Evolutionary conservation across 2,888 invertebrate genomes (phyloP), one percentile per base, ranked within the genome.

Genomic region (Cyclophora punctaria): DNA sequence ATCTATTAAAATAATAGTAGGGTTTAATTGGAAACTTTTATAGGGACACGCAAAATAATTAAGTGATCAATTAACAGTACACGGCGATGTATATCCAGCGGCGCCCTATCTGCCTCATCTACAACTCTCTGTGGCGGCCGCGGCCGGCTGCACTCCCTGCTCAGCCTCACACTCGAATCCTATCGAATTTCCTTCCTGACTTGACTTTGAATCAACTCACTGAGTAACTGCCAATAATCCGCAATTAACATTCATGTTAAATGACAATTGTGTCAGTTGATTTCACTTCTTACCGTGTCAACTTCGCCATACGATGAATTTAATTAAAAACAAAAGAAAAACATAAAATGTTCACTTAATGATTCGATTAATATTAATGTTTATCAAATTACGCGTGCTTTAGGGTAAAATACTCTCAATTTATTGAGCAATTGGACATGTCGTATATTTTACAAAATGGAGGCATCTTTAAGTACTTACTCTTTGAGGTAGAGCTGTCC

Each of bases 1-100:
- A 83, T 80, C 83, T 80, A 83, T 83, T 83, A 78, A 78, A 80
- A 79, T 81, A 82, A 83, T 82, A 81, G 79, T 78, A 73, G 60
- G 69, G 70, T 81, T 85, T 81, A 84, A 85, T 83, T 85, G 80
- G 80, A 76, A 75, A 75, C 72, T 82, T 80, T 80, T 77, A 75
- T 77, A 74, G 62, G 71, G 73, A 83, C 83, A 84, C 75, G 82
- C 83, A 76, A 85, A 83, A 84, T 85, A 84, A 85, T 85, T 82
- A 84, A 84, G 84, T 79, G 81, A 80, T 85, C 83, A 83, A 87
- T 86, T 87, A 83, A 81, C 78, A 62, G 71, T 76, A 82, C 79
- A 80, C 71, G 73, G 63, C 73, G 75, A 73, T 70, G 73, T 73
- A 67, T 75, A 75, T 73, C 72, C 69, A 74, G 71, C 71, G 73